Evolutionary conservation across 2,888 invertebrate genomes (phyloP).

Genomic region (Drosophila mayaguana): DNA sequence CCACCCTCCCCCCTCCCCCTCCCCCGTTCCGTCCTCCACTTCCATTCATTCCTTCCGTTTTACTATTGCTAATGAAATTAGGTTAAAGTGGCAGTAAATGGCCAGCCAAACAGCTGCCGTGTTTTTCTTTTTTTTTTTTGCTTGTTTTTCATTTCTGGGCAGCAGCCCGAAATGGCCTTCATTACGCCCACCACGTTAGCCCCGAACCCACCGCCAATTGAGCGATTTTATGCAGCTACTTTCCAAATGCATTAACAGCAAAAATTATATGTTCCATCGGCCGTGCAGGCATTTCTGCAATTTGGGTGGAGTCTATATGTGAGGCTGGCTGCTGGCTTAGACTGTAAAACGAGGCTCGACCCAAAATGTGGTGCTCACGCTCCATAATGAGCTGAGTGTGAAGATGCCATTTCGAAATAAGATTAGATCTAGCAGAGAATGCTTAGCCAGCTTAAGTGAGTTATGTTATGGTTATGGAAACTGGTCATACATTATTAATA

Average conservation of each 20-base stretch:
- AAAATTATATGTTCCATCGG: slow-evolving; percentile 42
- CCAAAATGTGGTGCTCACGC: slow-evolving; percentile 30
- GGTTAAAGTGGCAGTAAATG: slow-evolving; percentile 78
- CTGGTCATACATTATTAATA: neutral
- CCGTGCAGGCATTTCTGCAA: slow-evolving; percentile 8
- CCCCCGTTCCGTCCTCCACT: neutral
- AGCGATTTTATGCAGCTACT: slow-evolving; percentile 60
- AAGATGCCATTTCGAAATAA: neutral
- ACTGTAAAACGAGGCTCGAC: slow-evolving; percentile 14
- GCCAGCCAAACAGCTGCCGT: slow-evolving; percentile 58
- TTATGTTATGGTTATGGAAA: neutral
- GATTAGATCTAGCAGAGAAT: too few relatives aligned
- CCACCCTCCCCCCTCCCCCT: neutral
- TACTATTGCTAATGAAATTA: slow-evolving; percentile 69
- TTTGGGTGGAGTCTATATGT: slow-evolving; percentile 10
- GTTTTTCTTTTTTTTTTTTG: neutral
- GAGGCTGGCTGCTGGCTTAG: slow-evolving; percentile 20
- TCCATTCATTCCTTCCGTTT: neutral
- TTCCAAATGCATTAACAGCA: slow-evolving; percentile 58
- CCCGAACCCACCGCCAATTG: slow-evolving; percentile 32
- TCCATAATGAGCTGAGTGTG: slow-evolving; percentile 53
- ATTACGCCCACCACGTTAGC: neutral
- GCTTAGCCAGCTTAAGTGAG: neutral
- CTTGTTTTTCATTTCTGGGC: slow-evolving; percentile 8
- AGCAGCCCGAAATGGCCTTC: slow-evolving; percentile 10